Evolutionary conservation across 35 echinoderm and acorn worm species (phyloP).

Genomic region (Ophioderma brevispina): DNA sequence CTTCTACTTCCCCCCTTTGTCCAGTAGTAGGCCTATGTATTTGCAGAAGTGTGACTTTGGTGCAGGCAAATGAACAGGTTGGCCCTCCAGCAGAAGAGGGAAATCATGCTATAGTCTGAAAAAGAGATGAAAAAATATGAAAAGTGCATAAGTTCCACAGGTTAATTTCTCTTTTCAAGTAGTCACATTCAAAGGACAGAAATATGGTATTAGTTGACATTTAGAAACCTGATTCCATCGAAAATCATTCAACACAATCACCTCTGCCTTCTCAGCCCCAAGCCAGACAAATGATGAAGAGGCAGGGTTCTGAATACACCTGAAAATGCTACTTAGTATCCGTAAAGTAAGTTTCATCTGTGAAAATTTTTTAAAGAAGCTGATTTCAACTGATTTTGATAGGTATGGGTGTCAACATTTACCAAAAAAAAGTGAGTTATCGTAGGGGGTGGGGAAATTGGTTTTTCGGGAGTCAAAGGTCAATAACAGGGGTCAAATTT

Average conservation of each 20-base stretch:
- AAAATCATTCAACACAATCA: conserved; percentile 37
- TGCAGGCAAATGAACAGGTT: conserved; percentile 17
- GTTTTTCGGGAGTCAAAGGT: too few relatives aligned
- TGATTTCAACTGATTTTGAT: too few relatives aligned
- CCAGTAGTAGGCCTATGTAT: conserved; percentile 23
- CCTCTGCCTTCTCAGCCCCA: conserved; percentile 7
- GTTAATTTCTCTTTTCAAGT: too few relatives aligned
- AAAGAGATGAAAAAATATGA: neutral
- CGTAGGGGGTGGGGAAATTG: too few relatives aligned
- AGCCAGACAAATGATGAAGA: conserved; percentile 29
- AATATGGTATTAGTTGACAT: too few relatives aligned
- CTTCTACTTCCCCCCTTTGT: conserved; percentile 8
- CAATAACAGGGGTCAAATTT: too few relatives aligned
- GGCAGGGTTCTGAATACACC: conserved; percentile 3
- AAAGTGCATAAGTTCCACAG: too few relatives aligned
- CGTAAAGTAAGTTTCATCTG: too few relatives aligned
- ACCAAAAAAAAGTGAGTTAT: too few relatives aligned
- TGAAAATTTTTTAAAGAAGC: too few relatives aligned
- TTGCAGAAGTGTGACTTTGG: conserved; percentile 45
- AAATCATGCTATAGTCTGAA: conserved; percentile 42
- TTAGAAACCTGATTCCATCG: conserved; percentile 17
- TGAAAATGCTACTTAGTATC: conserved; percentile 28
- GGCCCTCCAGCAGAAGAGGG: conserved; percentile 35
- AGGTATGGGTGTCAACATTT: too few relatives aligned
- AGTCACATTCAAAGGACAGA: too few relatives aligned